Base-by-base conservation (phyloP, 2,888 invertebrate genomes). In the Fragum whitleyi region DNA sequence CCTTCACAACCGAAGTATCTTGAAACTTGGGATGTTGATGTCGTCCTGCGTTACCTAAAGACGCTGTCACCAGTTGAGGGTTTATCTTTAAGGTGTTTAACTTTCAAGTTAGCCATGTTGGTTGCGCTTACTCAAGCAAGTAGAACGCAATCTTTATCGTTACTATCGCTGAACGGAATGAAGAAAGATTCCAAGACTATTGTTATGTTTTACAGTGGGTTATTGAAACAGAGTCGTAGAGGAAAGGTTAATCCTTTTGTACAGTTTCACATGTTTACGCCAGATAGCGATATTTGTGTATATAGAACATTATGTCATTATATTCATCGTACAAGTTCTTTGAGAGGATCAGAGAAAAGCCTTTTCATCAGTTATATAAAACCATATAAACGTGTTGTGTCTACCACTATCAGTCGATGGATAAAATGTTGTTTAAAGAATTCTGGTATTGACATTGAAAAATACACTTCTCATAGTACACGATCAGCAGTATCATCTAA, bases 11-110 rank as follows among this genome's bases (percentile, higher is more conserved):
- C 74, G 1, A 42, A 72, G 21, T 77, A 81, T 69, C 16, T 19
- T 7, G 59, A n/a, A 16, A 74, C 74, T 9, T 81, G 81, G 77
- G 57, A 74, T 57, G 74, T 77, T 19, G 39, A 39, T 16, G 28
- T 39, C 0, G 74, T 81, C 11, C 21, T 81, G 23, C 11, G 57
- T 29, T 73, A 61, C 32, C 19, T 81, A 1, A 42, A 26, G 39
- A 42, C 62, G 26, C 36, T 74, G 67, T 65, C 42, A 32, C 81
- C 77, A 57, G 28, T 74, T 5, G 21, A 71, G 23, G 21, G 7
- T 47, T 59, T 77, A 23, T 53, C 77, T n/a, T 62, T 32, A 42
- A 68, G 69, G 16, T 9, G 23, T 0, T 75, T 75, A 29, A 47
- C 75, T 1, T 75, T 16, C 14, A 77, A 77, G 28, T 65, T 65